Conservation (phyloP, 2,797 vertebrate species). For the Alca torda region DNA sequence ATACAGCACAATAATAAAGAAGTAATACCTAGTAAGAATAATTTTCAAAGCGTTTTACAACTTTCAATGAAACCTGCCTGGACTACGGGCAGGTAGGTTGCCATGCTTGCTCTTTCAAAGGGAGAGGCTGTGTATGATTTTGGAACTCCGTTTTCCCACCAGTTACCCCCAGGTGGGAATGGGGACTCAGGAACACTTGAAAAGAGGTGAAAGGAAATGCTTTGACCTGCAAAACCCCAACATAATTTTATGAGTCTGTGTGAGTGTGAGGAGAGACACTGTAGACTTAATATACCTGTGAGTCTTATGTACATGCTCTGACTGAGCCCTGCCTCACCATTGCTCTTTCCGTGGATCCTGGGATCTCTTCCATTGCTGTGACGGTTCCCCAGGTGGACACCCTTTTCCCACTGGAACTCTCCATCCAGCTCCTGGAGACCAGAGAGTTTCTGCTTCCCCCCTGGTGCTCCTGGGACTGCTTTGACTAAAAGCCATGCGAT, state of each 20-base stretch:
- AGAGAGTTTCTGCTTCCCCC: background rate
- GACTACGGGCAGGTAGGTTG: background rate
- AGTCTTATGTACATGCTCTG: background rate
- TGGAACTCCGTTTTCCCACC: background rate
- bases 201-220: background rate
- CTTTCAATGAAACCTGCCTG: background rate
- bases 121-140: background rate
- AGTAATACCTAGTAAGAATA: background rate
- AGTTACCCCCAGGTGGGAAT: background rate
- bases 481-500: fast-evolving
- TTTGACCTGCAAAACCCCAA: background rate
- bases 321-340: background rate
- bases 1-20: background rate
- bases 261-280: background rate
- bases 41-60: background rate
- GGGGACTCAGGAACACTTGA: background rate
- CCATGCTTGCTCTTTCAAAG: background rate
- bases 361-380: background rate
- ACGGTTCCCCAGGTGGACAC: background rate
- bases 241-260: background rate
- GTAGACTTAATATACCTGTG: background rate
- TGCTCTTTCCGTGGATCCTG: background rate
- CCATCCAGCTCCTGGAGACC: background rate
- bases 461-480: background rate
- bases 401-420: background rate